Evolutionary conservation across 2,797 vertebrate species (phyloP), one percentile per base, ranked within the genome.

Genomic region (Naso thynnoides): DNA sequence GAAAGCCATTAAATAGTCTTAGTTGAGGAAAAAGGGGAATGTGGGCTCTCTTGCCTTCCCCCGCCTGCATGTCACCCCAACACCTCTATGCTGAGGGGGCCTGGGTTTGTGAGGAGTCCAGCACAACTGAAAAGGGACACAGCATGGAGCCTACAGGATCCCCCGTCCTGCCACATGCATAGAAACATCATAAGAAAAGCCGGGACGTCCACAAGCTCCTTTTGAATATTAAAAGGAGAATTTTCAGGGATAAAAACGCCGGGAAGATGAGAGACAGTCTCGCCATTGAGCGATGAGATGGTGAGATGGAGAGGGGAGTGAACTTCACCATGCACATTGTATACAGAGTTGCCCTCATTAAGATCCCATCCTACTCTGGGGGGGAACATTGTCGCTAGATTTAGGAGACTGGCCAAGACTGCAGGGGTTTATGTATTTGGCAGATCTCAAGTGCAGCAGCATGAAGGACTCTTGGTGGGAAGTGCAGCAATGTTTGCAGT

Each of bases 1-100:
- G 89, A 93, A 90, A 93, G 93, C 87, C 89, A 89, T 95, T 92
- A 94, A 95, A 92, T 91, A 89, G 91, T 89, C 89, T 92, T 95
- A 93, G 87, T 91, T 80, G 78, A 70, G 73, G 70, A 64, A 82
- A 89, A 80, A 59, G 19, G 87, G 73, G 87, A 87, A 85, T 86
- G 87, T 68, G 77, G 79, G 78, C 82, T 82, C 77, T 76, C 67
- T 89, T 19, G 62, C 84, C 63, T 75, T 24, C 70, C 85, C 84
- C 88, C 65, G 72, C 79, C 84, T 82, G 81, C 62, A 69, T 76
- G 62, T 89, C 89, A 82, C 88, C 93, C 89, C 83, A 49, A 92
- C 90, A 92, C 92, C 93, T 93, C 91, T 82, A 62, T 84, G 86
- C 84, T 83, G 81, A 89, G 82, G 88, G 91, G 88, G 89, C 78